Evolutionary conservation across 2,113 vertebrate species (phyloP).

Genomic region (Origma solitaria): DNA sequence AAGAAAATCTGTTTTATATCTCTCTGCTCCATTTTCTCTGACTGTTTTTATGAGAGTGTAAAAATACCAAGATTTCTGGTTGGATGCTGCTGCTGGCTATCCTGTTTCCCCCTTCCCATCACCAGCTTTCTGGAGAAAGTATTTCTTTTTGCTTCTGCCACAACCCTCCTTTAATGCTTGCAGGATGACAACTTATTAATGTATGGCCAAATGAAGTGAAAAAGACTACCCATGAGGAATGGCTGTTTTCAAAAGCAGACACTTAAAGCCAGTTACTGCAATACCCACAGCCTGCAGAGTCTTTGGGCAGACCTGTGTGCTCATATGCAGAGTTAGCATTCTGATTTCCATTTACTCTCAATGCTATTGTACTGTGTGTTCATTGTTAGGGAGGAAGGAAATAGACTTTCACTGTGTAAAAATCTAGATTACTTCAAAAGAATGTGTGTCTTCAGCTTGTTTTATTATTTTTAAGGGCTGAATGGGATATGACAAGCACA

Average conservation of each 20-base stretch:
- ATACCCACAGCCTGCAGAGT: neutral
- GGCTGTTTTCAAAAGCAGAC: neutral
- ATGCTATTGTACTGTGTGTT: neutral
- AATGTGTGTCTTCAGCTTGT: neutral
- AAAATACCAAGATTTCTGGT: neutral
- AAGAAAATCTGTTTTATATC: neutral
- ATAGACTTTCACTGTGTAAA: neutral
- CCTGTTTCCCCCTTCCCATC: neutral
- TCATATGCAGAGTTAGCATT: neutral
- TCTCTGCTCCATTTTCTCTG: neutral
- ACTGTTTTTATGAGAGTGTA: neutral
- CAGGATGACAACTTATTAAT: neutral
- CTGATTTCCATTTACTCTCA: neutral
- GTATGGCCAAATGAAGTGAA: neutral
- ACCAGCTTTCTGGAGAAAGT: neutral
- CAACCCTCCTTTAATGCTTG: neutral
- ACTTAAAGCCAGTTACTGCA: neutral
- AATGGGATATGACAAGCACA: neutral
- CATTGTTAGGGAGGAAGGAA: neutral
- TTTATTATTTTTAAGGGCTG: neutral
- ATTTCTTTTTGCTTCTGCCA: neutral
- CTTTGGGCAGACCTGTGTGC: neutral
- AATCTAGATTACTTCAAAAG: neutral
- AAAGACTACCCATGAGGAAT: neutral
- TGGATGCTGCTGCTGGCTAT: neutral